Percentiles rank a stretch among this genome's conserved stretches.
These are phyloP conservation scores for Euphydryas editha DNA, from an alignment of 2,888 invertebrate genomes.

Conservation along the genomic window DNA sequence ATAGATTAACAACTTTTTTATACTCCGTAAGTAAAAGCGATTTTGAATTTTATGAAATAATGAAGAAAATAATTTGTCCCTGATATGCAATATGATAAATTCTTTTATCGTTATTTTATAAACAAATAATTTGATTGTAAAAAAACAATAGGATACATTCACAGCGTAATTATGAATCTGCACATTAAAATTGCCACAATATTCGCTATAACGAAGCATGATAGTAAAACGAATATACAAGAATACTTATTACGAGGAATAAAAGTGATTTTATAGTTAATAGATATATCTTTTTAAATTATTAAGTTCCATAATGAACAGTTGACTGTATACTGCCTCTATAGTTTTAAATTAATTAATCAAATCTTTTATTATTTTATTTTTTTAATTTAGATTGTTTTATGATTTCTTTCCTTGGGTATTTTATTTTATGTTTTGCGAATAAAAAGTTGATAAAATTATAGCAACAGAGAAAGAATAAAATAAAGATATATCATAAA, in stretches of 20 bases:
- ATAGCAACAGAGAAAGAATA: neutral
- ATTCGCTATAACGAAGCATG: neutral
- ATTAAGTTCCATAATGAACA: neutral
- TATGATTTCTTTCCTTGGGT: neutral
- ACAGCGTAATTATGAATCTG: too few species aligned
- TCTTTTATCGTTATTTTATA: too few species aligned
- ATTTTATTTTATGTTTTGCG: neutral
- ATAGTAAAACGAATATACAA: neutral
- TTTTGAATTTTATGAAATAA: neutral
- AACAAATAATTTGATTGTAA: too few species aligned
- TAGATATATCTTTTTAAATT: neutral
- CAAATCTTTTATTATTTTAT: too few species aligned
- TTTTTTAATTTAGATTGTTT: neutral
- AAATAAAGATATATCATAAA: neutral
- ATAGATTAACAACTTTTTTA: neutral
- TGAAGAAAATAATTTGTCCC: neutral
- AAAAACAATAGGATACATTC: too few species aligned
- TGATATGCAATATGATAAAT: too few species aligned
- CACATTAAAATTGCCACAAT: too few species aligned
- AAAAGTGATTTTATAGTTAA: neutral
- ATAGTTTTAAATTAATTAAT: too few species aligned
- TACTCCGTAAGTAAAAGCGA: neutral
- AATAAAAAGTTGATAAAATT: neutral
- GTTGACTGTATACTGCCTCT: too few species aligned
- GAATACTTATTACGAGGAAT: too few species aligned